Evolutionary conservation across 1,140 invertebrate genomes (phyloP).

Genomic region (Drosophila lini): DNA sequence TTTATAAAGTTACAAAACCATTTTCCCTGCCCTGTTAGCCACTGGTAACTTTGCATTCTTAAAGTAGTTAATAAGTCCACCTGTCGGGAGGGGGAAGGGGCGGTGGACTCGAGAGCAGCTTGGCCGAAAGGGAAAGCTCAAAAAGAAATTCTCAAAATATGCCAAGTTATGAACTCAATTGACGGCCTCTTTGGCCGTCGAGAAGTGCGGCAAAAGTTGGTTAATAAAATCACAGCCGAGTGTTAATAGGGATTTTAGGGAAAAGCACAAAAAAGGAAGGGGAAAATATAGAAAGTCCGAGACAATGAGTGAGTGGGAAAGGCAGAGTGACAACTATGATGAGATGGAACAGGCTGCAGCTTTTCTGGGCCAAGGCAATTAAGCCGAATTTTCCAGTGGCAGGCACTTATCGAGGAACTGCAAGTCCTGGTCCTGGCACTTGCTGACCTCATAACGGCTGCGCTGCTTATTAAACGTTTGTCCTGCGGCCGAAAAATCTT

Average conservation of each 20-base stretch:
- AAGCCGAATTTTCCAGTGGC: constrained; percentile 11
- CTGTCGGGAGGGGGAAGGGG: constrained; percentile 3
- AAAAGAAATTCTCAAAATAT: constrained; percentile 41
- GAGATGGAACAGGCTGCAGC: constrained; percentile 11
- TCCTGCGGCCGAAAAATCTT: constrained; percentile 66
- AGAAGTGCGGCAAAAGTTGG: constrained; percentile 47
- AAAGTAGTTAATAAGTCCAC: constrained; percentile 66
- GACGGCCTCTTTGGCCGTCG: constrained; percentile 17
- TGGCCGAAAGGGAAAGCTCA: constrained; percentile 31
- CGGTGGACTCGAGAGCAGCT: constrained; percentile 21
- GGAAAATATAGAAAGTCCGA: background rate
- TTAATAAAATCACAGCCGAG: constrained; percentile 57
- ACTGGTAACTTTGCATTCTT: constrained; percentile 64
- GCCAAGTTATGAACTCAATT: constrained; percentile 52
- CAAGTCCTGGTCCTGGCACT: constrained; percentile 22
- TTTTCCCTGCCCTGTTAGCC: constrained; percentile 29
- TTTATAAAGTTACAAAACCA: too few relatives aligned
- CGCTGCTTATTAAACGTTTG: constrained; percentile 72
- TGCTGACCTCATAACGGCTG: constrained; percentile 24
- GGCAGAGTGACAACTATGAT: constrained; percentile 35
- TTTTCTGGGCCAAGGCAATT: constrained; percentile 28
- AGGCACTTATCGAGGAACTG: constrained; percentile 20
- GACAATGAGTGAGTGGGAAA: constrained; percentile 10
- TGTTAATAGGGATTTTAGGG: constrained; percentile 37
- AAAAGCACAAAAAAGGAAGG: background rate